phyloP scores from a whole-genome alignment of 2,797 vertebrate species.

The Sebastolobus alascanus region DNA sequence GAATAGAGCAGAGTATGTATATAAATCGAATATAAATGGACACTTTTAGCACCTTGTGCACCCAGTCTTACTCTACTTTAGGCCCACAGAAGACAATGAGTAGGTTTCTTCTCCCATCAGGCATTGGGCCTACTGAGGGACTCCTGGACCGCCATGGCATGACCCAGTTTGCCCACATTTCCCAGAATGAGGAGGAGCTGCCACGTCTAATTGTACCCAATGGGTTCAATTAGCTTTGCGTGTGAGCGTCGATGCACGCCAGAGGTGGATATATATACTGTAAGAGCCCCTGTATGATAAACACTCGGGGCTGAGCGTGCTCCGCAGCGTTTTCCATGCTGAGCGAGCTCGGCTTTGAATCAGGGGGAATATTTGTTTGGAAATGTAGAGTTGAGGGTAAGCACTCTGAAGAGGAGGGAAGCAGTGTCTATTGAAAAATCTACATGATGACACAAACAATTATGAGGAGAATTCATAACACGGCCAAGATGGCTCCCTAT shows the following conservation, averaged over 20 bases:
- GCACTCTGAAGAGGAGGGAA: conserved; percentile 79
- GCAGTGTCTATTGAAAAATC: conserved; percentile 78
- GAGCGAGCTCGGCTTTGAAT: conserved; percentile 56
- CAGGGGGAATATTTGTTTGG: conserved; percentile 76
- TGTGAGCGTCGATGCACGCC: conserved; percentile 18
- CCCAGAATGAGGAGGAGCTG: conserved; percentile 55
- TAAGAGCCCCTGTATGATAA: conserved; percentile 35
- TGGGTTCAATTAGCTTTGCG: conserved; percentile 56
- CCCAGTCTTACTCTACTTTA: not conserved
- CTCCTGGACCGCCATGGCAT: conserved; percentile 20
- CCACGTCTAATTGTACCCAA: conserved; percentile 47
- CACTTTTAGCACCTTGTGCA: not conserved
- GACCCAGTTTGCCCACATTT: conserved; percentile 51
- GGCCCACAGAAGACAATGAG: not conserved
- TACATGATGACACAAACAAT: conserved; percentile 82
- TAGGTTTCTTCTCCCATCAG: conserved; percentile 24
- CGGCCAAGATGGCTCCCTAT: conserved; percentile 78
- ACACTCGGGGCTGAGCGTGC: conserved; percentile 19
- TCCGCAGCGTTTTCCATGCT: conserved; percentile 28
- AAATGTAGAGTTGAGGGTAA: conserved; percentile 75
- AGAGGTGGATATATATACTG: conserved; percentile 29
- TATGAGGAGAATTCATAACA: conserved; percentile 78
- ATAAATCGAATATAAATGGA: not conserved
- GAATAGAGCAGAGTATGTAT: not conserved
- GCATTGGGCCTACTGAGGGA: conserved; percentile 9